phyloP scores from a whole-genome alignment of 2,888 invertebrate genomes.

The Tubulanus polymorphus region DNA sequence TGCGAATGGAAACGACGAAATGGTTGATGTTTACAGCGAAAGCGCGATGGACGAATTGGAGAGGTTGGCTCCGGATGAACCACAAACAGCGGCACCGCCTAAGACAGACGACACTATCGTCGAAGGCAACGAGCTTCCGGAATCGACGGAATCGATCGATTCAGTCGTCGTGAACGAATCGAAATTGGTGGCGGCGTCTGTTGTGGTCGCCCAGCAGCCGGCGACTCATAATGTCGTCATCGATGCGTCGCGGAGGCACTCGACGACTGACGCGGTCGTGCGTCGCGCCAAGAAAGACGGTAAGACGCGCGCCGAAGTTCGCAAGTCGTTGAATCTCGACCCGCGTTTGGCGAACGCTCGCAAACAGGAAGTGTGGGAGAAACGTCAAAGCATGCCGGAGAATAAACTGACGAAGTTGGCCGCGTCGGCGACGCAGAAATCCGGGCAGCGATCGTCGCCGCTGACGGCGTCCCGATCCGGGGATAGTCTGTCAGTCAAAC shows the following conservation, averaged over 20 bases:
- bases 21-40: conserved; percentile 39
- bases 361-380: neutral
- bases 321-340: neutral
- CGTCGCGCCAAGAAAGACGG: neutral
- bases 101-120: neutral
- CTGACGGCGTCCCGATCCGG: too few relatives aligned
- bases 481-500: neutral
- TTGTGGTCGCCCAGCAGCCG: too few relatives aligned
- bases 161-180: neutral
- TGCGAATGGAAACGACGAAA: conserved; percentile 8
- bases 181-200: too few relatives aligned
- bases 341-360: neutral
- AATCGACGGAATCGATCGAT: neutral
- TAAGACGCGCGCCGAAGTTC: neutral
- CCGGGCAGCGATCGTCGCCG: neutral
- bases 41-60: conserved; percentile 48
- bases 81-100: neutral
- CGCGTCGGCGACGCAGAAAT: neutral
- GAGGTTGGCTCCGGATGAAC: conserved; percentile 25
- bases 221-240: neutral
- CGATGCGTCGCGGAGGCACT: neutral
- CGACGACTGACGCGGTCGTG: neutral
- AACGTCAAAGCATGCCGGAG: neutral
- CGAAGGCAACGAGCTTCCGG: neutral
- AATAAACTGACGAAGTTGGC: neutral